phyloP scores from a whole-genome alignment of 2,797 vertebrate species.

The Saxicola maurus region DNA sequence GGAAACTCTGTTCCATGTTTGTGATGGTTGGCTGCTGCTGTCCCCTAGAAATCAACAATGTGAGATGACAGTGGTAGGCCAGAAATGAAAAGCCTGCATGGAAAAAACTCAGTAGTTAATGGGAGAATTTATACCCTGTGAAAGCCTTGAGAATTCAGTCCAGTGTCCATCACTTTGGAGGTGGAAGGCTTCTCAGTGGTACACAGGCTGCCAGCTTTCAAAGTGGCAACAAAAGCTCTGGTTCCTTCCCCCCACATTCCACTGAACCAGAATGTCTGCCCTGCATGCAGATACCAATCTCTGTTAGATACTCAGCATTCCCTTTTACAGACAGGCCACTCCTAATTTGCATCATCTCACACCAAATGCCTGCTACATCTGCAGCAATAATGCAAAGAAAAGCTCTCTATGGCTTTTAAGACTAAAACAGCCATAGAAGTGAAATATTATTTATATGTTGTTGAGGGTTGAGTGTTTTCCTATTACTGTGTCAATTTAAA shows the following conservation, averaged over 20 bases:
- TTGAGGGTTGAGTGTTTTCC: no score
- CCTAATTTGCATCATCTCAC: background rate
- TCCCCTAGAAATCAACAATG: background rate
- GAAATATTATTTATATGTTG: constrained; percentile 6
- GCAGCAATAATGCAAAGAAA: background rate
- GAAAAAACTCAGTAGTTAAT: background rate
- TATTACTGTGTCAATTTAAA: no score
- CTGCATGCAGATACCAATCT: background rate
- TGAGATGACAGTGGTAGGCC: background rate
- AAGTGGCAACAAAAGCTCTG: background rate
- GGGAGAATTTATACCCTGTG: background rate
- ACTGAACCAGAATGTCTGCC: background rate
- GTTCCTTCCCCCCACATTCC: background rate
- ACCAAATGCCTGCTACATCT: background rate
- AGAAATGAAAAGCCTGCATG: background rate
- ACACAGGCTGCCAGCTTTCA: background rate
- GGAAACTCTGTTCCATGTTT: background rate
- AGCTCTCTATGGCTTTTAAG: background rate
- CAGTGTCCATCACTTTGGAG: background rate
- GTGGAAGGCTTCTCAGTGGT: background rate
- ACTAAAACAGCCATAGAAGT: background rate
- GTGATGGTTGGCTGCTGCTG: background rate
- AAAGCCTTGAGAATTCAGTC: background rate
- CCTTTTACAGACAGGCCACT: background rate
- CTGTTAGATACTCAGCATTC: background rate